These are phyloP conservation scores for Leptinotarsa defecta DNA, from an alignment of 1,140 invertebrate species.

Conservation along the genomic window DNA sequence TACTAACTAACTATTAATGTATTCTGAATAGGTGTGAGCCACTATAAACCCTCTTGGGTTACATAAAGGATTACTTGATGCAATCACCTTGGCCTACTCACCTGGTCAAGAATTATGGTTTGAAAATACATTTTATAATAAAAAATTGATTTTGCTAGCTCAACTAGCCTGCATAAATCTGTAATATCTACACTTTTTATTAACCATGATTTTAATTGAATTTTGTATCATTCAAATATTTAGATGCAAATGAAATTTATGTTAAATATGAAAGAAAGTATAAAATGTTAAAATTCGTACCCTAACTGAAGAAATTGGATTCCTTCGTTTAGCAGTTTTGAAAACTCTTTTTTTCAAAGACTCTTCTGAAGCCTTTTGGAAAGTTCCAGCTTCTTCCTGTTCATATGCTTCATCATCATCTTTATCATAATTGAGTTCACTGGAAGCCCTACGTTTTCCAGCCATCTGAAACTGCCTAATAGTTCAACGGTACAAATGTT, in stretches of 20 bases:
- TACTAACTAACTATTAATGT: too few species aligned
- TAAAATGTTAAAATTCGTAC: slow-evolving; percentile 24
- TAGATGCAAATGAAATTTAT: neutral
- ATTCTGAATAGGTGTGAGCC: too few species aligned
- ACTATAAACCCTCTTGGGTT: too few species aligned
- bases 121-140: too few species aligned
- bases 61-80: too few species aligned
- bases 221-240: neutral
- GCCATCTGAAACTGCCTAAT: slow-evolving; percentile 62
- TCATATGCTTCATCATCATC: slow-evolving; percentile 93
- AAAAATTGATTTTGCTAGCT: too few species aligned
- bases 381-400: slow-evolving; percentile 78
- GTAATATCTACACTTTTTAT: too few species aligned
- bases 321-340: slow-evolving; percentile 75
- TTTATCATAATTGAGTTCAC: slow-evolving; percentile 72
- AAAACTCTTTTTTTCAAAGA: slow-evolving; percentile 76
- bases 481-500: neutral
- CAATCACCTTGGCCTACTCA: too few species aligned
- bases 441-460: slow-evolving; percentile 74
- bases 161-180: too few species aligned
- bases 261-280: too few species aligned
- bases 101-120: too few species aligned
- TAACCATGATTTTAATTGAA: neutral
- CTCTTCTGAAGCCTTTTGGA: slow-evolving; percentile 71
- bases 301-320: slow-evolving; percentile 37